A percentile compares a stretch with the other conserved stretches of the same genome.
Conservation (phyloP, 2,888 invertebrate genomes). For the Conomelus anceps region DNA sequence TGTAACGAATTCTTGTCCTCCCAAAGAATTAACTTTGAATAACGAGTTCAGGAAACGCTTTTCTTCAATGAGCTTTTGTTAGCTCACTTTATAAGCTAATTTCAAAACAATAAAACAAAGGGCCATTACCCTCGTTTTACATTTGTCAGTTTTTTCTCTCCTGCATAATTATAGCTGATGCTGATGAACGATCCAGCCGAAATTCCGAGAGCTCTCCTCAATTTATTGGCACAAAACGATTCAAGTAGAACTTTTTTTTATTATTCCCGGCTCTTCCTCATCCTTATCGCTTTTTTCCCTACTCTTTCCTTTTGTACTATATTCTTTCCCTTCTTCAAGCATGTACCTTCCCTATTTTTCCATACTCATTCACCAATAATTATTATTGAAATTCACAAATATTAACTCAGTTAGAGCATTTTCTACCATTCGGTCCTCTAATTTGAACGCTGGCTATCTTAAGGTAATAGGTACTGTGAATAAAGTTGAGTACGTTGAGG, state of each 20-base stretch:
- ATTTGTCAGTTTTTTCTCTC: background rate
- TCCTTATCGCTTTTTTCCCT: background rate
- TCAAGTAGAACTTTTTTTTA: too few relatives aligned
- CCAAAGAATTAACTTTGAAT: background rate
- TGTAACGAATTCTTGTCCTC: background rate
- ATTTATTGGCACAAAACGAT: background rate
- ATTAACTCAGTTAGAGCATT: too few relatives aligned
- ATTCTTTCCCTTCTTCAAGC: background rate
- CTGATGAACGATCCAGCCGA: background rate
- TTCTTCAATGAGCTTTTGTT: background rate
- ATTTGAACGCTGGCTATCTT: too few relatives aligned
- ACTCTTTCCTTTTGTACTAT: background rate
- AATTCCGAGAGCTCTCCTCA: background rate
- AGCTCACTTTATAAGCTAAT: background rate
- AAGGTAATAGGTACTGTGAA: too few relatives aligned
- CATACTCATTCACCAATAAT: too few relatives aligned
- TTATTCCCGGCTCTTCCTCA: too few relatives aligned
- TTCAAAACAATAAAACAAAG: background rate
- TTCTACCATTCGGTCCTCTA: too few relatives aligned
- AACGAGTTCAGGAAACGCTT: background rate
- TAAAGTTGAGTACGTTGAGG: too few relatives aligned
- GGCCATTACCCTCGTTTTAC: background rate
- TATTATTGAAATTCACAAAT: too few relatives aligned
- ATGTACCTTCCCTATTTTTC: background rate
- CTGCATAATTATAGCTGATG: background rate